Evolutionary conservation across 2,888 invertebrate species (phyloP), one percentile per base, ranked within the genome.

Genomic region (Fragum sueziense): DNA sequence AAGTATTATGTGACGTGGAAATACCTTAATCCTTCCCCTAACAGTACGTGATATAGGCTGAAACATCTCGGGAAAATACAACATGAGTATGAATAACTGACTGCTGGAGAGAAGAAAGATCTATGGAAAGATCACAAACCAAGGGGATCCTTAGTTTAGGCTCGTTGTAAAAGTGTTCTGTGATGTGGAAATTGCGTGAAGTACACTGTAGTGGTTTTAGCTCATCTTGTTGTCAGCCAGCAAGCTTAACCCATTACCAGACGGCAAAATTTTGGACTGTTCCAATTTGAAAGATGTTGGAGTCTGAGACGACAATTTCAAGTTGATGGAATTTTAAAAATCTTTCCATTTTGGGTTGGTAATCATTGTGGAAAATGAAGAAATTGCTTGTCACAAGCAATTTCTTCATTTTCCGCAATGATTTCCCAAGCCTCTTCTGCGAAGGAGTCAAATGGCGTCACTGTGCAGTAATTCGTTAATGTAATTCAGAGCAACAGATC

Each of bases 71-170:
- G 96, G 75, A 98, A 98, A 93, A 99, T 98, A 93, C 94, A 95
- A 68, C 94, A 95, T 72, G 97, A 97, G 0, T 95, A 96, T 90
- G 96, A 96, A 37, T 95, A 96, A 88, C 94, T 97, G 57, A 95
- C 96, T 83, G 95, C 95, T 81, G 95, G 95, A 88, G 95, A 95
- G 59, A 80, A 88, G 11, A 86, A 85, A 31, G 81, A 88, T n/a
- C 86, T 92, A 11, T 89, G 89, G 67, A 41, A 81, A 25, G 88
- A 91, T 73, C 93, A 93, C 83, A 84, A n/a, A n/a, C n/a, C n/a
- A 89, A 89, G 92, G 25, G 85, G 88, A 29, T 82, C 81, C 2
- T 80, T 80, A 57, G 88, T 91, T 11, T 88, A 90, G 69, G 88
- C 88, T 86, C 91, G 91, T 75, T 84, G 92, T 25, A n/a, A 86